Percentiles rank a stretch among this genome's conserved stretches.
phyloP scores from a whole-genome alignment of 2,797 vertebrate genomes.

The Micrastur ruficollis region DNA sequence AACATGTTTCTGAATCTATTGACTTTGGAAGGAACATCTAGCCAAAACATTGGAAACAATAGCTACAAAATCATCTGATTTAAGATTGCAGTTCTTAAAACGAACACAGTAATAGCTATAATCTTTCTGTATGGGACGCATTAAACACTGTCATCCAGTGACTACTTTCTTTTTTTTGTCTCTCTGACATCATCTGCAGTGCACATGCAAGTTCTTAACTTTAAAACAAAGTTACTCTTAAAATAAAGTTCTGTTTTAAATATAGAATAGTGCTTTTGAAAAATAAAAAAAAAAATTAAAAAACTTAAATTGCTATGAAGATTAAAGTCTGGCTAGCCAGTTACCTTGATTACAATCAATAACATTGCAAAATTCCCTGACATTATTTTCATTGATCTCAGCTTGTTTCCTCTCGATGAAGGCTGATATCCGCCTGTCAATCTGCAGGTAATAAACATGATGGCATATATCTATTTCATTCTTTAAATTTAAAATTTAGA shows the following conservation, averaged over 20 bases:
- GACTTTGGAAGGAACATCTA: not conserved
- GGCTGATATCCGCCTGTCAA: conserved; percentile 98
- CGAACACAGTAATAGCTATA: not conserved
- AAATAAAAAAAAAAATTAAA: not conserved
- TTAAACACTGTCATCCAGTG: not conserved
- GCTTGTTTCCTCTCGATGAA: conserved; percentile 99
- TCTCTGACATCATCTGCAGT: not conserved
- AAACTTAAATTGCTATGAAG: conserved; percentile 38
- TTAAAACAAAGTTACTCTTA: conserved; percentile 20
- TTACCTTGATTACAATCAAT: conserved; percentile 99
- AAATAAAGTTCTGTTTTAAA: conserved; percentile 25
- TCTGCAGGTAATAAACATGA: conserved; percentile 81
- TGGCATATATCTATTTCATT: conserved; percentile 49
- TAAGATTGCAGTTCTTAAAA: not conserved
- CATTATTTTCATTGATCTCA: conserved; percentile 99
- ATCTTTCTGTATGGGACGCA: not conserved
- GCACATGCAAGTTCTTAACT: conserved; percentile 14
- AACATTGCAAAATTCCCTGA: conserved; percentile 99
- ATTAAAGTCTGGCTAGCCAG: conserved; percentile 66
- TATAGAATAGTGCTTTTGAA: not conserved
- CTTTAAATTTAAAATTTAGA: conserved; percentile 30
- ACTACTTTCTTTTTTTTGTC: not conserved
- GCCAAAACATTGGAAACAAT: not conserved
- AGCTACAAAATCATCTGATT: not conserved
- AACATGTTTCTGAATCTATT: not conserved